Percentiles rank a stretch among this genome's conserved stretches.
phyloP scores from a whole-genome alignment of 1,140 invertebrate genomes.

The Drosophila orosa region DNA sequence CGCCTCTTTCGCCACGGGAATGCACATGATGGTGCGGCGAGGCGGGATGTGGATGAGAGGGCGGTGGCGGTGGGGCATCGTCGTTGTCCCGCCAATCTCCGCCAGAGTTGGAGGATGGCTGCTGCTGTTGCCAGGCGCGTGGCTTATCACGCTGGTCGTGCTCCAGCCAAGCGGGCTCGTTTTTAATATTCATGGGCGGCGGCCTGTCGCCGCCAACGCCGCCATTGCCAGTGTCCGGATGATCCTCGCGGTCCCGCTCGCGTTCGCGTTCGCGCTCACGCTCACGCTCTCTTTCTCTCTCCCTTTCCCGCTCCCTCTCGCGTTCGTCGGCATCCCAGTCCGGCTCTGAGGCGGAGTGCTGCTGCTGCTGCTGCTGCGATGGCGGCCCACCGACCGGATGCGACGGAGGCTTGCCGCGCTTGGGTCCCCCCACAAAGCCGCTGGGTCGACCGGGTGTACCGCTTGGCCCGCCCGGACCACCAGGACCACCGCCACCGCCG shows the following conservation, averaged over 20 bases:
- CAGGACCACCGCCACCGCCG: background rate
- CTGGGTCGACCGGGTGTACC: slow-evolving; percentile 48
- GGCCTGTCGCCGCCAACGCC: slow-evolving; percentile 7
- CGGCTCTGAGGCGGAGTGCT: slow-evolving; percentile 73
- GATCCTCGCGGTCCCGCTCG: slow-evolving; percentile 40
- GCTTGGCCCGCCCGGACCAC: slow-evolving; percentile 38
- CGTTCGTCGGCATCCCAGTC: slow-evolving; percentile 81
- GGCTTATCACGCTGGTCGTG: slow-evolving; percentile 77
- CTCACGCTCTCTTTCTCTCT: slow-evolving; percentile 33
- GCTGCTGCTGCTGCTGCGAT: slow-evolving; percentile 57
- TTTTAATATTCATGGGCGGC: slow-evolving; percentile 40
- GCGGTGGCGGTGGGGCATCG: slow-evolving; percentile 36
- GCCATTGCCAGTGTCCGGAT: slow-evolving; percentile 20
- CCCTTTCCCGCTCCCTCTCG: slow-evolving; percentile 41
- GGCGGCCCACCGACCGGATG: slow-evolving; percentile 34
- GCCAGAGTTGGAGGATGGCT: slow-evolving; percentile 17
- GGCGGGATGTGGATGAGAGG: slow-evolving; percentile 31
- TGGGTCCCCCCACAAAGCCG: slow-evolving; percentile 75
- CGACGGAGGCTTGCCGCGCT: slow-evolving; percentile 50
- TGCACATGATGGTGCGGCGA: slow-evolving; percentile 72
- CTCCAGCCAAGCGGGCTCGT: slow-evolving; percentile 70
- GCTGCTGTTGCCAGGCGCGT: slow-evolving; percentile 60
- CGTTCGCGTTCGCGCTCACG: slow-evolving; percentile 67
- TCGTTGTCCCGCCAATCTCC: slow-evolving; percentile 76
- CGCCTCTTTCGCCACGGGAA: slow-evolving; percentile 60